Evolutionary conservation across 2,888 invertebrate genomes (phyloP), one percentile per base, ranked within the genome.

Genomic region (Pyrgus malvae): DNA sequence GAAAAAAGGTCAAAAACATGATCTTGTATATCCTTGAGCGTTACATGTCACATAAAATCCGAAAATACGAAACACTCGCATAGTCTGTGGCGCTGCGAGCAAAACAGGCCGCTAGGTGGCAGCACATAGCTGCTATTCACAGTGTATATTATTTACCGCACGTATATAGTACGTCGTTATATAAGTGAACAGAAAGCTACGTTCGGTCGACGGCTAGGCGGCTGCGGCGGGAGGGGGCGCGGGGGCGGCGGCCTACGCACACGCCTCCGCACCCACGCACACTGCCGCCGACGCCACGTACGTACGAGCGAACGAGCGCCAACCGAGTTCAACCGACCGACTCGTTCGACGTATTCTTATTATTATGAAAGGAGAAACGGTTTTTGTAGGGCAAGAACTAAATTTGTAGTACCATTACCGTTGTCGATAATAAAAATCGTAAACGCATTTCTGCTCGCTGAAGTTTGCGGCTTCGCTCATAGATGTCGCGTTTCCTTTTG

Each of bases 311-410:
- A 84, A 78, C 83, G 80, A 81, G 80, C 84, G 83, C 80, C 84
- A n/a, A n/a, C n/a, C n/a, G n/a, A n/a, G n/a, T n/a, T 83, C 82
- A 80, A 75, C 80, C 83, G 80, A 78, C 79, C 84, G 86, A 88
- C 88, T 87, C 88, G 83, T 88, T 89, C 88, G 83, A 80, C 91
- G 91, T 92, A 92, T 92, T 92, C 92, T 92, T 89, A 92, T 92
- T 91, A 90, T 89, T 85, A 89, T 83, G 89, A 90, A 88, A 90
- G 88, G 87, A 90, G 89, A 90, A 90, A 90, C 89, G 90, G 84
- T 90, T 90, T 90, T 90, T 90, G 90, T 90, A 88, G 90, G 90
- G 86, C 90, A 89, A 86, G 83, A 89, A 88, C 89, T 90, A 90
- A 89, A 89, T 89, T 85, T 87, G 89, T 86, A 78, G 86, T 85